Conservation (phyloP, 2,797 vertebrate genomes). For the Labroides dimidiatus region DNA sequence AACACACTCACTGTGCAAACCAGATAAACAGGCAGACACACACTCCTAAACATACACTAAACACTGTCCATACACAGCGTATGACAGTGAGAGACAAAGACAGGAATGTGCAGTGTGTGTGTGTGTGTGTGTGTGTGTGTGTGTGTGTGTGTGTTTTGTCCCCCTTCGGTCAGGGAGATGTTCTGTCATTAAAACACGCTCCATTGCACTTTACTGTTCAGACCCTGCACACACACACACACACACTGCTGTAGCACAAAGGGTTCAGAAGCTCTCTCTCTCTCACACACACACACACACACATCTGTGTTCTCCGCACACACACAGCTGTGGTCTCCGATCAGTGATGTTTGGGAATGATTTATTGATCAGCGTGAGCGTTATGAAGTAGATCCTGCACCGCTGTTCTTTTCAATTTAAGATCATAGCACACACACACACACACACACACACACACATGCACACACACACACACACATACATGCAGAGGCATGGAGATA, state of each 20-base stretch:
- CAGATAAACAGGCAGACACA: conserved; percentile 17
- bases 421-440: conserved; percentile 4
- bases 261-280: too few relatives aligned
- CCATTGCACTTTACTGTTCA: conserved; percentile 26
- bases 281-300: too few relatives aligned
- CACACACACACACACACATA: neutral
- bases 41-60: conserved; percentile 15
- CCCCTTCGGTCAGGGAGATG: conserved; percentile 6
- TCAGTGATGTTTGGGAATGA: conserved; percentile 51
- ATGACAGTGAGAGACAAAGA: conserved; percentile 16
- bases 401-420: conserved; percentile 27
- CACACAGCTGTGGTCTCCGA: conserved; percentile 20
- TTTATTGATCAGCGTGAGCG: conserved; percentile 54
- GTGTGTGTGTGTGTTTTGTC: neutral
- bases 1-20: neutral
- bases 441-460: neutral
- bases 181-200: conserved; percentile 44
- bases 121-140: conserved; percentile 23
- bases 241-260: too few relatives aligned
- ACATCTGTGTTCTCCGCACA: too few relatives aligned
- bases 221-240: neutral
- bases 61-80: conserved; percentile 1
- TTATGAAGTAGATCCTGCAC: conserved; percentile 45
- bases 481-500: conserved; percentile 8
- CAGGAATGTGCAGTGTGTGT: neutral